Conservation (phyloP, 2,797 vertebrate genomes). For the Myioborus miniatus region DNA sequence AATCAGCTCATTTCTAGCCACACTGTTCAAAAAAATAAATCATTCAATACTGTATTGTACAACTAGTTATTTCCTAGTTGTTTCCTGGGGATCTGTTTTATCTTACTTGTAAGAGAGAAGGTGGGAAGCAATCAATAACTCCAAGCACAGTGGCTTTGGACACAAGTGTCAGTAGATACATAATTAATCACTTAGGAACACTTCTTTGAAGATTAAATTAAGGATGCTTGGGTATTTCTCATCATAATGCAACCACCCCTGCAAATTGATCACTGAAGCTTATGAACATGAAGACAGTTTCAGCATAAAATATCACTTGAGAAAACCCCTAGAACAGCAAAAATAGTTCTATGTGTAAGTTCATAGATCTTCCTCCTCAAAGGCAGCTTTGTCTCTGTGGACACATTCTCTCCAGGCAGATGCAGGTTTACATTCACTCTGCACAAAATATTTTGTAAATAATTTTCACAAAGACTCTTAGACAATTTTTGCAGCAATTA, state of each 20-base stretch:
- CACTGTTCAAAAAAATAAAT: not conserved
- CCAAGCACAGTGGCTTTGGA: not conserved
- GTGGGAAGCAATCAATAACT: constrained; percentile 17
- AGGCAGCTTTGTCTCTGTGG: not conserved
- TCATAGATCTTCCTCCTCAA: not conserved
- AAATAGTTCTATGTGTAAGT: not conserved
- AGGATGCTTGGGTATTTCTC: not conserved
- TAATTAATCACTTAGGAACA: not conserved
- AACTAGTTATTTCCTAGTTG: not conserved
- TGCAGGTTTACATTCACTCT: not conserved
- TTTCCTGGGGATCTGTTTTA: not conserved
- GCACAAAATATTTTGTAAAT: not conserved
- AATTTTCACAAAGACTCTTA: not conserved
- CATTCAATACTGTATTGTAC: not conserved
- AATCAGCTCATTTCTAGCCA: not conserved
- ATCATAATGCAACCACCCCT: not conserved
- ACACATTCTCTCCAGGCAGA: not conserved
- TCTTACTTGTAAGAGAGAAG: not conserved
- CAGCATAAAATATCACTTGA: not conserved
- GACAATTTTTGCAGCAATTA: not conserved
- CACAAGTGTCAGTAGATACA: not conserved
- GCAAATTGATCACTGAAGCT: not conserved
- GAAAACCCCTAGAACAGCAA: not conserved
- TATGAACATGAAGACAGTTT: not conserved
- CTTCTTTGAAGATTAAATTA: not conserved